Percentiles rank a stretch among this genome's conserved stretches.
Evolutionary conservation across 2,888 invertebrate species (phyloP).

Genomic region (Lasioglossum morio): DNA sequence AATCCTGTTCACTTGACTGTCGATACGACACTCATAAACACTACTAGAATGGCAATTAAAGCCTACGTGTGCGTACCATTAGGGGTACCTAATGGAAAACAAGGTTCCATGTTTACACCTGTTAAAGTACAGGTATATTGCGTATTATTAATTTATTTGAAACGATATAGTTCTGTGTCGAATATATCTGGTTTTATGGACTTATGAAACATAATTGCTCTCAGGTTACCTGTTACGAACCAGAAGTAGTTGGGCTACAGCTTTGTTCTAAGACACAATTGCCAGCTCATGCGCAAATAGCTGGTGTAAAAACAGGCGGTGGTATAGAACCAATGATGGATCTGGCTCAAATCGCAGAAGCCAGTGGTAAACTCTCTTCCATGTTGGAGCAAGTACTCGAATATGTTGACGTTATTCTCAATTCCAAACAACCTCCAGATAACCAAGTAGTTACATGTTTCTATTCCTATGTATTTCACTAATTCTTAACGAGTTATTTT

Average conservation of each 20-base stretch:
- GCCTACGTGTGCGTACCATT: conserved; percentile 97
- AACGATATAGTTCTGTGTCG: not conserved
- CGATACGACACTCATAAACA: conserved; percentile 95
- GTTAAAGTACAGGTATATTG: conserved; percentile 90
- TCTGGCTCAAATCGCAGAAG: conserved; percentile 93
- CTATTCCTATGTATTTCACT: not conserved
- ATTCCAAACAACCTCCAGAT: conserved; percentile 90
- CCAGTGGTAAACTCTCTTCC: conserved; percentile 91
- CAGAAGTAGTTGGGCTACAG: conserved; percentile 94
- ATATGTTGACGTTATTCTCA: conserved; percentile 97
- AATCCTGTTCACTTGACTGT: conserved; percentile 98
- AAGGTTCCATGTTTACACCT: conserved; percentile 98
- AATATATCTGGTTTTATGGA: not conserved
- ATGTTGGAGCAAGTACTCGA: conserved; percentile 91
- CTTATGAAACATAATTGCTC: not conserved
- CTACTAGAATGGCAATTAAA: conserved; percentile 94
- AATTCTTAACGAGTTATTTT: not conserved
- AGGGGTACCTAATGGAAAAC: conserved; percentile 97
- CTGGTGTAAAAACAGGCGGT: conserved; percentile 86
- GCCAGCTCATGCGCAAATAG: conserved; percentile 74
- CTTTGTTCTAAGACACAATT: conserved; percentile 92
- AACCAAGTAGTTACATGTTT: conserved; percentile 87
- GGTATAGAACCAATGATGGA: conserved; percentile 90
- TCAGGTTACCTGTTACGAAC: conserved; percentile 93
- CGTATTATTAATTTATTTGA: not conserved